phyloP scores from a whole-genome alignment of 2,113 vertebrate genomes.

The Candoia aspera region DNA sequence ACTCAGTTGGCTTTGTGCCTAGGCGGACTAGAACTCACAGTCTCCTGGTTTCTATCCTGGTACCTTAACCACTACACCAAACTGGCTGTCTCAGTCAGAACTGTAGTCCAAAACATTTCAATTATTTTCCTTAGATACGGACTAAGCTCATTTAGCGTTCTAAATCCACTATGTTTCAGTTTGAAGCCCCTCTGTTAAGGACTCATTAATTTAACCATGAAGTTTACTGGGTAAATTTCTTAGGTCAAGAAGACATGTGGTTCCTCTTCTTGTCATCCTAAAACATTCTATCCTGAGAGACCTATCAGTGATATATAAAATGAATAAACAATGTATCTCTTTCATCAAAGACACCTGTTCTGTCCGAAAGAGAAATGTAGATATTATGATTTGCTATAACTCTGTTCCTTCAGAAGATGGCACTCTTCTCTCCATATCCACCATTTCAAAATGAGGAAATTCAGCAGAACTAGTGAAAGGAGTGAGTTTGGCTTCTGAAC shows the following conservation, averaged over 20 bases:
- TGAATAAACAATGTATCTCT: background rate
- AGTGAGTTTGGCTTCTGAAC: background rate
- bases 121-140: background rate
- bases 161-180: conserved; percentile 17
- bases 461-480: background rate
- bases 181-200: background rate
- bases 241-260: background rate
- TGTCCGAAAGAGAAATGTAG: background rate
- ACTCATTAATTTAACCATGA: background rate
- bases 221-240: conserved; percentile 32
- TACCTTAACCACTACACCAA: background rate
- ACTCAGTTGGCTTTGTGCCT: background rate
- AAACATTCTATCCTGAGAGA: background rate
- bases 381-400: background rate
- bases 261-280: background rate
- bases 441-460: background rate
- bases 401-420: background rate
- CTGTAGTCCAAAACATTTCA: background rate
- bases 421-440: background rate
- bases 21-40: background rate
- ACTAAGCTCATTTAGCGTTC: background rate
- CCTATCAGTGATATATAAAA: background rate
- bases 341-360: background rate
- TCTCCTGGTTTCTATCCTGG: background rate
- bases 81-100: background rate